Evolutionary conservation across 2,797 vertebrate species (phyloP), one percentile per base, ranked within the genome.

Genomic region (Coregonus ussuriensis): DNA sequence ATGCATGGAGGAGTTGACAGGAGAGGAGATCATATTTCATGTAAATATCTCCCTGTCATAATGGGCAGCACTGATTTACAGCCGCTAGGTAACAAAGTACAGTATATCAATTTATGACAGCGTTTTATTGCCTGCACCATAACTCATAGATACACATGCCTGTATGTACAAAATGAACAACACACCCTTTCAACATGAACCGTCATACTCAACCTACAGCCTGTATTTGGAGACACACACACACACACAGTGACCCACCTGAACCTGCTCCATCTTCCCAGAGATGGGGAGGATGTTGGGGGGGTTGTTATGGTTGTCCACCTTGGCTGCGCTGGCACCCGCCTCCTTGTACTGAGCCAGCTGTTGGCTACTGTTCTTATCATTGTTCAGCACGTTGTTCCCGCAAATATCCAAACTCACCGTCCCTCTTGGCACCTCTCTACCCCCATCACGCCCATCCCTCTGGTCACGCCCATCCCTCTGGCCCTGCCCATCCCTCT

Each of bases 241-340:
- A 35, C 9, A 54, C 21, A 47, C 7, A 47, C 9, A 14, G n/a
- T 6, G 9, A 35, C 16, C 4, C 37, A 52, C 35, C 62, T 56
- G 92, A 88, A 95, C 95, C 94, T 96, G 94, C 78, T 96, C 95
- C 84, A 96, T 91, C 67, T 96, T 96, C 81, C 95, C 95, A 47
- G 95, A 96, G 81, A 95, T 88, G 4, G 95, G 94, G 89, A 95
- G 82, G 84, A 96, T 95, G 92, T 96, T 96, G 77, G 95, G 95
- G 80, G 95, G 95, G 71, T 86, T 84, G 75, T 87, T 84, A 71
- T 87, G 85, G 77, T 84, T 84, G 73, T 87, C 79, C 4, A 79
- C 66, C 74, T 81, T 84, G 74, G 83, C 72, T 69, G 71, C 75
- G 72, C 80, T 82, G 77, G 76, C 94, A 82, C 80, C 72, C 84